Conservation (phyloP, 2,888 invertebrate species). For the Merodon equestris region DNA sequence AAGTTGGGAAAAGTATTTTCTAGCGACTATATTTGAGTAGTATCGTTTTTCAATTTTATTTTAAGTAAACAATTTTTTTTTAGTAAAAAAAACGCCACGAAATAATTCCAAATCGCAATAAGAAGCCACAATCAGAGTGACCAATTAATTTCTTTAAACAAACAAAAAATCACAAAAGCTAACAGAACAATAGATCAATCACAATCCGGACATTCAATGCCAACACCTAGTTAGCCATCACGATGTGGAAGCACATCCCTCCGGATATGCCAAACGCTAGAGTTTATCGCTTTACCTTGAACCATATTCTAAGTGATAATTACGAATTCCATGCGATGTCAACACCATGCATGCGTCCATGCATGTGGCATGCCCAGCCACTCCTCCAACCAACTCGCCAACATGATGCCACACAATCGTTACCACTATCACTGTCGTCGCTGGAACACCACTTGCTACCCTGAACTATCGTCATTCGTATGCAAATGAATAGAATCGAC, state of each 20-base stretch:
- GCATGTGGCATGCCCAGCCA: slow-evolving; percentile 9
- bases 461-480: slow-evolving; percentile 43
- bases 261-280: slow-evolving; percentile 40
- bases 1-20: too few species aligned
- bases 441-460: slow-evolving; percentile 27
- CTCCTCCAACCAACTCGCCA: neutral
- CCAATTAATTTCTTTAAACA: slow-evolving; percentile 12
- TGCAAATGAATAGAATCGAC: slow-evolving; percentile 57
- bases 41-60: too few species aligned
- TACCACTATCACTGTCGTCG: too few species aligned
- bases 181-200: slow-evolving; percentile 52
- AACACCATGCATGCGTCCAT: slow-evolving; percentile 47
- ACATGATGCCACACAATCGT: too few species aligned
- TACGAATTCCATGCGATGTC: slow-evolving; percentile 66
- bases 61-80: too few species aligned
- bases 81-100: too few species aligned
- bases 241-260: slow-evolving; percentile 1
- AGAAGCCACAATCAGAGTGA: slow-evolving; percentile 49
- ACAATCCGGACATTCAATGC: slow-evolving; percentile 45
- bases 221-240: slow-evolving; percentile 35
- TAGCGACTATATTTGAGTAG: too few species aligned
- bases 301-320: slow-evolving; percentile 67
- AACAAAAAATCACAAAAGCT: slow-evolving; percentile 14
- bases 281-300: slow-evolving; percentile 69
- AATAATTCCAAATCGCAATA: too few species aligned